Evolutionary conservation across 2,113 vertebrate genomes (phyloP), one percentile per base, ranked within the genome.

Genomic region (Pterophyllum scalare): DNA sequence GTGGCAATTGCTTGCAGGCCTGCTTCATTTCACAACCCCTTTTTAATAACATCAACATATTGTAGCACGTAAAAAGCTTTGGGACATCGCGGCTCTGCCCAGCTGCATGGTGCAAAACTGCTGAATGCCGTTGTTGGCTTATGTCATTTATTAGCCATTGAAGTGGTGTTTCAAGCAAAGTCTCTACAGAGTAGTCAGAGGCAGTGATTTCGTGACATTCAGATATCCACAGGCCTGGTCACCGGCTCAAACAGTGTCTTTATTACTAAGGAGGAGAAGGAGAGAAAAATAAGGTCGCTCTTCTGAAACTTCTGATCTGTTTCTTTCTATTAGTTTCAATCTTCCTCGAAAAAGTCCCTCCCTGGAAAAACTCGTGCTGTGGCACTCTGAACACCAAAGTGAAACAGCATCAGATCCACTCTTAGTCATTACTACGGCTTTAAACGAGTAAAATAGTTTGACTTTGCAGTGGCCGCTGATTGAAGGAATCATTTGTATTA

Each of bases 11-110:
- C 26, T 72, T 46, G 52, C 2, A 6, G 24, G 46, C 31, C 67
- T 72, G 67, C 67, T 72, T 54, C 67, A 72, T 46, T 72, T 54
- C 67, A 52, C 46, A 4, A 31, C 17, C 4, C 67, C 46, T 31
- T 72, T 72, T 72, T 72, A 54, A 72, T 72, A 82, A 80, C 84
- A 80, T 70, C 67, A 84, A 82, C 86, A 85, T 85, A 77, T 28
- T 72, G 67, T 79, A 31, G 77, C 56, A 76, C 61, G 19, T 56
- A 59, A 61, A 80, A 82, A 59, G 38, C 79, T 87, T 58, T 33
- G 82, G 82, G 60, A 76, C 58, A 62, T 52, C 2, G 14, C 8
- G 52, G 75, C 28, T 58, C 58, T 82, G 58, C 58, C 62, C 52
- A 58, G 33, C 57, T 38, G 38, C 59, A 60, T 59, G 31, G 22